These are phyloP conservation scores for Andrena trimmerana DNA, from an alignment of 2,888 invertebrate species.

Conservation along the genomic window DNA sequence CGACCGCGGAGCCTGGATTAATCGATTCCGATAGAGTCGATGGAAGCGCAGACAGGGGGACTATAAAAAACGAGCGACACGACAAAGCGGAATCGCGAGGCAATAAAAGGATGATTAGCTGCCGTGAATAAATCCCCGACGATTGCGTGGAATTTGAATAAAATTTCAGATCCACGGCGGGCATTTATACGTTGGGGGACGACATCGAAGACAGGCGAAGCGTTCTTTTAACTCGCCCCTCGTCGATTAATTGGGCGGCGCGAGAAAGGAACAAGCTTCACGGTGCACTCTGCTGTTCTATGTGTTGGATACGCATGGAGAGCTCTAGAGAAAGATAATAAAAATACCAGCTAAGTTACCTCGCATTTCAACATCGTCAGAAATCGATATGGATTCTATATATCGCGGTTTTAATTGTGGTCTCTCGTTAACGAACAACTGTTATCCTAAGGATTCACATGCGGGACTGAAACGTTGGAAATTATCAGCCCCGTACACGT, in stretches of 20 bases:
- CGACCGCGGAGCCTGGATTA: background rate
- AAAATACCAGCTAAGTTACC: too few relatives aligned
- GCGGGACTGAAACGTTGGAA: too few relatives aligned
- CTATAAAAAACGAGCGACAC: background rate
- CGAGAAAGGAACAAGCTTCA: background rate
- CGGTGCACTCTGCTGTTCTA: background rate
- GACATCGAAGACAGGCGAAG: constrained; percentile 18
- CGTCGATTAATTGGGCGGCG: background rate
- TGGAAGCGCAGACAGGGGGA: background rate
- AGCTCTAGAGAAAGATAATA: background rate
- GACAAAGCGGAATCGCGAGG: background rate
- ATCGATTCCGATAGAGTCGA: constrained; percentile 18
- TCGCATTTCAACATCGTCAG: too few relatives aligned
- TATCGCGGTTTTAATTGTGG: too few relatives aligned
- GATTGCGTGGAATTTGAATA: constrained; percentile 15
- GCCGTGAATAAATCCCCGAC: background rate
- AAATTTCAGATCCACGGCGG: constrained; percentile 23
- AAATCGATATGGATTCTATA: too few relatives aligned
- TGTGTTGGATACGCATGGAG: background rate
- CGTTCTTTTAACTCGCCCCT: background rate
- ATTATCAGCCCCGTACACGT: too few relatives aligned
- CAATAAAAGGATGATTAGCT: constrained; percentile 26
- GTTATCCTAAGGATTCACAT: too few relatives aligned
- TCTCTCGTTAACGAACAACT: too few relatives aligned
- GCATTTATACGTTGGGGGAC: constrained; percentile 16